These are phyloP conservation scores for Ardeotis arabs DNA, from an alignment of 2,113 vertebrate species.

Conservation along the genomic window DNA sequence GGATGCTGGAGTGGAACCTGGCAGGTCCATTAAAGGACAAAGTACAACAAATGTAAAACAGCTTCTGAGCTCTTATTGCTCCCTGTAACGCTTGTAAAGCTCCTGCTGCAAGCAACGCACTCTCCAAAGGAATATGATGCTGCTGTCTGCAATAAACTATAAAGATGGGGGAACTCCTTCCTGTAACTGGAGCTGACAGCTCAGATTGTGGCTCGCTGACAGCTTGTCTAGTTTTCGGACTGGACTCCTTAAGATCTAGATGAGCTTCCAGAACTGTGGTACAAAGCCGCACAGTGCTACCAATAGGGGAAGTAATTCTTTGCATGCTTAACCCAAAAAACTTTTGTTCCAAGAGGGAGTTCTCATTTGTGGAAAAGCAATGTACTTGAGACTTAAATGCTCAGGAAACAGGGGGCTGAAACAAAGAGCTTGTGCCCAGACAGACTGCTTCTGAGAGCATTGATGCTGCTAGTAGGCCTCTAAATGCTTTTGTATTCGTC, in stretches of 20 bases:
- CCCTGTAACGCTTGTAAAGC: slow-evolving; percentile 53
- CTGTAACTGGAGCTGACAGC: slow-evolving; percentile 55
- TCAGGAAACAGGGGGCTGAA: slow-evolving; percentile 44
- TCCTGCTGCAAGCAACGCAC: slow-evolving; percentile 10
- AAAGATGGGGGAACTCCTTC: slow-evolving; percentile 49
- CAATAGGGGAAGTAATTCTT: slow-evolving; percentile 48
- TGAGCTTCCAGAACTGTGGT: slow-evolving; percentile 40
- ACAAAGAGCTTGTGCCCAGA: slow-evolving; percentile 31
- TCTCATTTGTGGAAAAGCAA: slow-evolving; percentile 35
- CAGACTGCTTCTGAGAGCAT: slow-evolving; percentile 30
- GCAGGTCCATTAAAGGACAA: slow-evolving; percentile 62
- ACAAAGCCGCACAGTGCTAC: slow-evolving; percentile 48
- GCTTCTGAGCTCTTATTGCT: slow-evolving; percentile 32
- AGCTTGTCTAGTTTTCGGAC: slow-evolving; percentile 23
- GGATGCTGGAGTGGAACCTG: slow-evolving; percentile 54
- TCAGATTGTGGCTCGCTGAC: slow-evolving; percentile 39
- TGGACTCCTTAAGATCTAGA: slow-evolving; percentile 42
- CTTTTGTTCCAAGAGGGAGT: slow-evolving; percentile 37
- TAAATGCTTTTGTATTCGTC: slow-evolving; percentile 48
- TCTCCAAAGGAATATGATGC: slow-evolving; percentile 50
- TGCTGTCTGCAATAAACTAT: slow-evolving; percentile 39
- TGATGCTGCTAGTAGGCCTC: neutral
- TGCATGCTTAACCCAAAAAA: slow-evolving; percentile 50
- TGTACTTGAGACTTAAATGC: slow-evolving; percentile 35
- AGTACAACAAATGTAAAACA: slow-evolving; percentile 54